Percentiles rank a stretch among this genome's conserved stretches.
Evolutionary conservation across 2,113 vertebrate species (phyloP).

Genomic region (Nansenia antarctica): DNA sequence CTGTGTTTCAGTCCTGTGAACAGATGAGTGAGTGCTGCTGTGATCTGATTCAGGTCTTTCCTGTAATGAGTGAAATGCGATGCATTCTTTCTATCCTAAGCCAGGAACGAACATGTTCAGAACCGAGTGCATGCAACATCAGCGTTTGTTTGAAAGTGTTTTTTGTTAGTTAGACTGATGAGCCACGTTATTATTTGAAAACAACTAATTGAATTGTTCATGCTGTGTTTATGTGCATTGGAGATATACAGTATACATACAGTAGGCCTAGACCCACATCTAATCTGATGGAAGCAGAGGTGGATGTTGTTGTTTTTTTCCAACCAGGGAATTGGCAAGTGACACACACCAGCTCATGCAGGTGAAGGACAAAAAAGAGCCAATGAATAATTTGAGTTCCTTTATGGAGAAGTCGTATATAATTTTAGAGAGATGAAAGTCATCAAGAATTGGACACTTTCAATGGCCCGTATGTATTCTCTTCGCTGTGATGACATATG

Average conservation of each 20-base stretch:
- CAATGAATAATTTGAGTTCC: constrained; percentile 31
- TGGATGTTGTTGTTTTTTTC: background rate
- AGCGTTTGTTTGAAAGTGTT: background rate
- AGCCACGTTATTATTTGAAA: background rate
- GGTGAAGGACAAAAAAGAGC: constrained; percentile 27
- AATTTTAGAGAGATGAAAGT: constrained; percentile 30
- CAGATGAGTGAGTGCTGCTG: background rate
- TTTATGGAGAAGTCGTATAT: constrained; percentile 35
- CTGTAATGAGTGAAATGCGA: background rate
- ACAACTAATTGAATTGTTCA: background rate
- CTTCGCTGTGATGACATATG: constrained; percentile 16
- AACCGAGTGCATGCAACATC: background rate
- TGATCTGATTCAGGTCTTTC: background rate
- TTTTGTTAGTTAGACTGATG: background rate
- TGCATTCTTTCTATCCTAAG: background rate
- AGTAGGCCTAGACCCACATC: background rate
- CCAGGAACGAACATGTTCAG: background rate
- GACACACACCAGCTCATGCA: constrained; percentile 14
- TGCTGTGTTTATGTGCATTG: too few relatives aligned
- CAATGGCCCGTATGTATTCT: constrained; percentile 12
- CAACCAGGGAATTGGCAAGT: background rate
- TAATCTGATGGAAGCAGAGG: background rate
- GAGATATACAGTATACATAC: background rate
- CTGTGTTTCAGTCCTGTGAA: background rate
- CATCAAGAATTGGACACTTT: constrained; percentile 26